These are phyloP conservation scores for Vulpes lagopus DNA, from an alignment of 2,113 vertebrate genomes.

Conservation along the genomic window DNA sequence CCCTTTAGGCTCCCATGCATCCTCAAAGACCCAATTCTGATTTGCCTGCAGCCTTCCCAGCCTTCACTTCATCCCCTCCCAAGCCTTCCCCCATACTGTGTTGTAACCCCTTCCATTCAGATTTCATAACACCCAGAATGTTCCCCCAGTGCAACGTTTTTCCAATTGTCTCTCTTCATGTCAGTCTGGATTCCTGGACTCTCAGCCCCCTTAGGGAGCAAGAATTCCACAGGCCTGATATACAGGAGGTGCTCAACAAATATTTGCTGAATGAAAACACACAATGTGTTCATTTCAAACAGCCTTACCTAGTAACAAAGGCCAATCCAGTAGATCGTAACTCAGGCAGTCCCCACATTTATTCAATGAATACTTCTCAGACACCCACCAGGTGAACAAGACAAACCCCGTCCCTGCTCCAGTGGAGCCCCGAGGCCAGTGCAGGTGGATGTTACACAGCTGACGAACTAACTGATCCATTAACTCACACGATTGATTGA, in stretches of 20 bases:
- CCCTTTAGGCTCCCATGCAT: neutral
- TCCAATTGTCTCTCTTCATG: neutral
- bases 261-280: neutral
- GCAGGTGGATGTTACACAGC: too few relatives aligned
- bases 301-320: neutral
- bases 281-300: neutral
- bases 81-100: too few relatives aligned
- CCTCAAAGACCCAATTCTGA: neutral
- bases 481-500: neutral
- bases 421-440: neutral
- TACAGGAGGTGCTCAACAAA: neutral
- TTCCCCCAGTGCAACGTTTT: neutral
- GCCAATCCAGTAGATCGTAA: neutral
- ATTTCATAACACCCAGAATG: neutral
- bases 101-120: neutral
- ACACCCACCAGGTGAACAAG: neutral
- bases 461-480: neutral
- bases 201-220: neutral
- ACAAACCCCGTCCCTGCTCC: neutral
- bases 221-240: neutral
- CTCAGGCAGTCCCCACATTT: neutral
- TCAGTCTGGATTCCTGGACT: neutral
- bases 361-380: neutral
- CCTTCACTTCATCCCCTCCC: too few relatives aligned
- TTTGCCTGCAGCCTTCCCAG: neutral